A percentile compares a stretch with the other conserved stretches of the same genome.
Conservation (phyloP, 2,888 invertebrate genomes). For the Thysanoteuthis rhombus region DNA sequence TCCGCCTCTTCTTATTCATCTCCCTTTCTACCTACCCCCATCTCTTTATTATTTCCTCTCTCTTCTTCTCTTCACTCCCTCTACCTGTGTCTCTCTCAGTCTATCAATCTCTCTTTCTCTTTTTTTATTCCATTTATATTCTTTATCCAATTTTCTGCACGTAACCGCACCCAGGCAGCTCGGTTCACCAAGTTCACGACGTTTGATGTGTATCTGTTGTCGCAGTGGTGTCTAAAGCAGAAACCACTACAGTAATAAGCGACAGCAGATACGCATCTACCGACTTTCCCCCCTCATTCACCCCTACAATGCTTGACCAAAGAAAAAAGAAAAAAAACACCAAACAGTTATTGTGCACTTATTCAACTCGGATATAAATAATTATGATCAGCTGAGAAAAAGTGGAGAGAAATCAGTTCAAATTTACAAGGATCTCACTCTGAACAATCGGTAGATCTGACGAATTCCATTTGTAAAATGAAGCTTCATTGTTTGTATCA, state of each 20-base stretch:
- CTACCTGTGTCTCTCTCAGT: neutral
- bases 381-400: neutral
- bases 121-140: neutral
- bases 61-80: neutral
- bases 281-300: neutral
- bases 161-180: neutral
- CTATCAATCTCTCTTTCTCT: neutral
- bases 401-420: neutral
- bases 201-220: neutral
- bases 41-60: too few relatives aligned
- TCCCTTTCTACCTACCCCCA: neutral
- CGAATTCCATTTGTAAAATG: neutral
- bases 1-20: neutral
- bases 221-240: neutral
- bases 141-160: constrained; percentile 12
- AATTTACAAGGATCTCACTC: neutral
- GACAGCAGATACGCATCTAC: neutral
- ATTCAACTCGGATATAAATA: neutral
- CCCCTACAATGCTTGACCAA: neutral
- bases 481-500: neutral
- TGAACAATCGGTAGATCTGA: neutral
- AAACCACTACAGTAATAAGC: neutral
- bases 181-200: neutral
- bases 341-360: neutral
- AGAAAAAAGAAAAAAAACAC: neutral